Evolutionary conservation across 2,113 vertebrate species (phyloP).

Genomic region (Myotis yumanensis): DNA sequence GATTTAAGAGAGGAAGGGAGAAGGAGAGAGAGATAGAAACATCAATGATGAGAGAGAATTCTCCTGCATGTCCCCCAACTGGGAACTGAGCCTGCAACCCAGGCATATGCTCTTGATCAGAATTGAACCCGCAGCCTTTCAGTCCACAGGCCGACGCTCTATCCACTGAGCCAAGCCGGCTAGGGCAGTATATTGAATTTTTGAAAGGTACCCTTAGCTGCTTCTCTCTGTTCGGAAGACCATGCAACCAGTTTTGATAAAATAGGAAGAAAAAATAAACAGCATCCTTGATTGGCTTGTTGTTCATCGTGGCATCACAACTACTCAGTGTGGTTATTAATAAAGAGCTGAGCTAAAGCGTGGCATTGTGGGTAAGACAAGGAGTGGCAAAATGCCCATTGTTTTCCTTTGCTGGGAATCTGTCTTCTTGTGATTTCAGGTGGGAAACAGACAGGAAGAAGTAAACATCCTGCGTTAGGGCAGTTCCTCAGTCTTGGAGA

Average conservation of each 20-base stretch:
- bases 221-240: background rate
- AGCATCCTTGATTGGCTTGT: background rate
- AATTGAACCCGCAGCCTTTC: no score
- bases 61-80: no score
- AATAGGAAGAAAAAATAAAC: background rate
- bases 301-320: rapidly evolving
- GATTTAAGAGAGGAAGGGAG: no score
- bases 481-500: constrained; percentile 19
- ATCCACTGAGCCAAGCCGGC: no score
- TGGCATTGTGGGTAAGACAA: background rate
- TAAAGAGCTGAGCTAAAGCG: background rate
- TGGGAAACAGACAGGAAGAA: constrained; percentile 47
- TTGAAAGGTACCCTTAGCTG: background rate
- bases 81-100: no score
- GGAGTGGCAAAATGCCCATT: background rate
- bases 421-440: constrained; percentile 67
- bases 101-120: no score
- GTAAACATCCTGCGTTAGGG: constrained; percentile 44
- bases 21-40: no score
- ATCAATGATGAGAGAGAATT: no score
- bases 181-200: background rate
- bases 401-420: constrained; percentile 5
- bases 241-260: background rate
- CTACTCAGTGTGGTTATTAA: background rate
- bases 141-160: no score